Conservation (phyloP, 2,113 vertebrate species). For the Cryptotis parvus region DNA sequence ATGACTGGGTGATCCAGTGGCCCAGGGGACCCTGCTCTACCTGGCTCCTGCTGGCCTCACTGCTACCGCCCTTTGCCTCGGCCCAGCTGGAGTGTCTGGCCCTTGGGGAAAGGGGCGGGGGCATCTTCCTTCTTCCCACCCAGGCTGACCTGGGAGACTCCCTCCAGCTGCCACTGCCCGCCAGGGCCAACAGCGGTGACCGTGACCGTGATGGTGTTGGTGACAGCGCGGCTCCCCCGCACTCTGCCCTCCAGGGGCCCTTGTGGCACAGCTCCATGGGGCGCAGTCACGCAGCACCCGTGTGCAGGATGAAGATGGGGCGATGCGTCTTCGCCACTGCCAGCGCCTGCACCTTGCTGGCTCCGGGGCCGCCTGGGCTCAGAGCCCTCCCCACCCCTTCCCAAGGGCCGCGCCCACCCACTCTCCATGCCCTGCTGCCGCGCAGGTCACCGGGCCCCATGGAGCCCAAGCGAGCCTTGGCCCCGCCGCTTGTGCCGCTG, state of each 20-base stretch:
- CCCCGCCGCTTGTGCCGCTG: constrained; percentile 68
- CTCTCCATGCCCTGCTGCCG: too few relatives aligned
- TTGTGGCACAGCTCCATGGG: constrained; percentile 43
- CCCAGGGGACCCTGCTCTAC: background rate
- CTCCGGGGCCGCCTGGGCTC: background rate
- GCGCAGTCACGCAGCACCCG: background rate
- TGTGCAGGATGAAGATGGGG: background rate
- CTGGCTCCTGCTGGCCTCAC: background rate
- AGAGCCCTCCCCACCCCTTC: too few relatives aligned
- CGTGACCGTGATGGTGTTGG: too few relatives aligned
- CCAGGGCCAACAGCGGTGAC: too few relatives aligned
- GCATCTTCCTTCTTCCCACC: constrained; percentile 5
- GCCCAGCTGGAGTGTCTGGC: background rate
- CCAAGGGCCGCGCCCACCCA: too few relatives aligned
- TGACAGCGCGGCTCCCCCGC: too few relatives aligned
- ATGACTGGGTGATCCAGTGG: too few relatives aligned
- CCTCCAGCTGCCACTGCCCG: background rate
- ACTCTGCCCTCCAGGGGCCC: background rate
- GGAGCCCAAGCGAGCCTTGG: too few relatives aligned
- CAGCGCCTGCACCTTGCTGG: too few relatives aligned
- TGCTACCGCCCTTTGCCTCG: background rate
- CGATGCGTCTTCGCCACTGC: too few relatives aligned
- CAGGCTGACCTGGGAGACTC: background rate
- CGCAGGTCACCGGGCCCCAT: background rate
- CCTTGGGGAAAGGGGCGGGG: background rate